Evolutionary conservation across 2,797 vertebrate species (phyloP).

Genomic region (Champsocephalus esox): DNA sequence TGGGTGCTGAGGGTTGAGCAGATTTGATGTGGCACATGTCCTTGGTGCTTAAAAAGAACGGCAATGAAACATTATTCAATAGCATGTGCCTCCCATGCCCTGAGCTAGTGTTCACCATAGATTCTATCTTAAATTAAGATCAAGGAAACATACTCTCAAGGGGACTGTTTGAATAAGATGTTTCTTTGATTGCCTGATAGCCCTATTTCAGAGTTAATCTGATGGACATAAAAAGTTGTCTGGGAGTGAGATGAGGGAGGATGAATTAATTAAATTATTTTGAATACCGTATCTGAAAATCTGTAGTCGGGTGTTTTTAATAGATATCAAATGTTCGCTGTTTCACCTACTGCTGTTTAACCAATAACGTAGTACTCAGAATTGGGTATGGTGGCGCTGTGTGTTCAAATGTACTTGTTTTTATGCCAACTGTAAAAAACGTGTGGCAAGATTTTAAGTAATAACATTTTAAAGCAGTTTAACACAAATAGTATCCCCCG

Average conservation of each 20-base stretch:
- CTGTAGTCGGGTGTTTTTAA: constrained; percentile 21
- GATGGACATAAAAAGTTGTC: constrained; percentile 56
- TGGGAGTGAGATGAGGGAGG: constrained; percentile 32
- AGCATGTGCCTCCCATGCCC: constrained; percentile 68
- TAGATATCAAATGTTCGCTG: constrained; percentile 31
- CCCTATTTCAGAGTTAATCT: constrained; percentile 60
- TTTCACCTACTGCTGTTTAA: neutral
- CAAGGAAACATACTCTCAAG: constrained; percentile 71
- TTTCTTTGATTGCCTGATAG: constrained; percentile 67
- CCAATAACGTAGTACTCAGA: no score
- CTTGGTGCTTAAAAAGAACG: constrained; percentile 83
- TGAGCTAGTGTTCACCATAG: constrained; percentile 70
- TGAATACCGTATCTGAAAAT: constrained; percentile 37
- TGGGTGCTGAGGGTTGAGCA: constrained; percentile 63
- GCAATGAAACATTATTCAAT: constrained; percentile 81
- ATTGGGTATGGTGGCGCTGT: no score
- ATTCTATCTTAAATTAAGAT: constrained; percentile 78
- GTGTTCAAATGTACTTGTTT: neutral
- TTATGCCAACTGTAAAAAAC: neutral
- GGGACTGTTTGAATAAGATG: constrained; percentile 64
- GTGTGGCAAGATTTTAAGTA: neutral
- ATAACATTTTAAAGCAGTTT: neutral
- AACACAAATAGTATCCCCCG: neutral
- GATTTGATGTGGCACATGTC: constrained; percentile 83
- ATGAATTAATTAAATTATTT: constrained; percentile 33